phyloP scores from a whole-genome alignment of 2,797 vertebrate genomes.

The Gallinago stenura region DNA sequence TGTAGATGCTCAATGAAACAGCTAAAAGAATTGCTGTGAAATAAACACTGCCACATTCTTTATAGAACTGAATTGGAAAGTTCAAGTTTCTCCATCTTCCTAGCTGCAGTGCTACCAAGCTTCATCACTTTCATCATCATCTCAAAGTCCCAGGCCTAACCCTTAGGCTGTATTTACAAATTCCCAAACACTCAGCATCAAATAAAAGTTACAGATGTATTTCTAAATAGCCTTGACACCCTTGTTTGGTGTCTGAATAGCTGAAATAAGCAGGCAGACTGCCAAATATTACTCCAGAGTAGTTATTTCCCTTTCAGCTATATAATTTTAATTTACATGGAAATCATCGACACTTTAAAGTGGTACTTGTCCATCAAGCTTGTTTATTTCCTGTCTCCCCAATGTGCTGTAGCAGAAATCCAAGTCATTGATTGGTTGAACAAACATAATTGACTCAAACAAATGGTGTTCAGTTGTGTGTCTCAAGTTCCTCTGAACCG shows the following conservation, averaged over 20 bases:
- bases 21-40: background rate
- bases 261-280: slow-evolving; percentile 60
- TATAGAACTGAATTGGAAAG: background rate
- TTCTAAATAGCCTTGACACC: slow-evolving; percentile 61
- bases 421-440: slow-evolving; percentile 31
- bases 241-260: slow-evolving; percentile 55
- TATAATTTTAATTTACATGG: slow-evolving; percentile 73
- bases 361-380: slow-evolving; percentile 58
- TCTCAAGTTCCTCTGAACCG: background rate
- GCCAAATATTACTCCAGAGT: slow-evolving; percentile 59
- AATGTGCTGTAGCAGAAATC: slow-evolving; percentile 28
- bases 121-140: background rate
- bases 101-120: background rate
- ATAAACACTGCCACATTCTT: background rate
- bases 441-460: background rate
- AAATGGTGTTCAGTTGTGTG: background rate
- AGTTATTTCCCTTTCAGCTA: slow-evolving; percentile 60
- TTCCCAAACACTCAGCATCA: slow-evolving; percentile 38
- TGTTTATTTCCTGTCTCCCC: slow-evolving; percentile 58
- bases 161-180: slow-evolving; percentile 40
- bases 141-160: background rate
- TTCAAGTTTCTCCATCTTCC: background rate
- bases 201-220: slow-evolving; percentile 68
- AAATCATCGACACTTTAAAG: slow-evolving; percentile 69
- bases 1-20: background rate